Evolutionary conservation across 2,888 invertebrate species (phyloP), one percentile per base, ranked within the genome.

Genomic region (Pollenia amentaria): DNA sequence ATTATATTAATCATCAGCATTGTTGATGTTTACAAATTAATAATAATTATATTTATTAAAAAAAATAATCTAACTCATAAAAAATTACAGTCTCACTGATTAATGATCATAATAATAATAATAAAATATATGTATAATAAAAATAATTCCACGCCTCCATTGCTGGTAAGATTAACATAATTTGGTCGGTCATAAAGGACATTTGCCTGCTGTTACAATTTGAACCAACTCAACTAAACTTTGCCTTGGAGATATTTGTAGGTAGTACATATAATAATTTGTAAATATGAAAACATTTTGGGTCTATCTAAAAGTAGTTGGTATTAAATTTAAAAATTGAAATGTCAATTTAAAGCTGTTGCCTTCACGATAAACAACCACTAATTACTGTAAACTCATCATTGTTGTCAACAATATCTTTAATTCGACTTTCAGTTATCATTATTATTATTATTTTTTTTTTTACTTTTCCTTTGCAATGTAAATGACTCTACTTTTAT

Each of bases 281-380:
- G 80, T 72, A 53, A 16, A 80, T 78, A 81, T 83, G 86, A 83
- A 83, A 87, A 84, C 84, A 87, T 87, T 87, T 87, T 87, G 84
- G 87, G 76, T 87, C 87, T 87, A 84, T 84, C 87, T 87, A 84
- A 87, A 87, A 80, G 86, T 87, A 84, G 84, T 84, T 83, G 80
- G 38, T 84, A 87, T 80, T 87, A 79, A 84, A 84, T 84, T 87
- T 84, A 70, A 79, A 73, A 87, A 84, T 87, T 87, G 87, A 87
- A 87, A 87, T 87, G 72, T 87, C 87, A 87, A 87, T 84, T 86
- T 87, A 87, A 87, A 87, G 87, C 87, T 87, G 87, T 87, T 86
- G 87, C 76, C 84, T 87, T 84, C 87, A 87, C 87, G 65, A 72
- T 87, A 84, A 87, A 87, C 84, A 87, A 87, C 76, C 87, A 77